A percentile compares a stretch with the other conserved stretches of the same genome.
Conservation (phyloP, 2,113 vertebrate genomes). For the Channa argus region DNA sequence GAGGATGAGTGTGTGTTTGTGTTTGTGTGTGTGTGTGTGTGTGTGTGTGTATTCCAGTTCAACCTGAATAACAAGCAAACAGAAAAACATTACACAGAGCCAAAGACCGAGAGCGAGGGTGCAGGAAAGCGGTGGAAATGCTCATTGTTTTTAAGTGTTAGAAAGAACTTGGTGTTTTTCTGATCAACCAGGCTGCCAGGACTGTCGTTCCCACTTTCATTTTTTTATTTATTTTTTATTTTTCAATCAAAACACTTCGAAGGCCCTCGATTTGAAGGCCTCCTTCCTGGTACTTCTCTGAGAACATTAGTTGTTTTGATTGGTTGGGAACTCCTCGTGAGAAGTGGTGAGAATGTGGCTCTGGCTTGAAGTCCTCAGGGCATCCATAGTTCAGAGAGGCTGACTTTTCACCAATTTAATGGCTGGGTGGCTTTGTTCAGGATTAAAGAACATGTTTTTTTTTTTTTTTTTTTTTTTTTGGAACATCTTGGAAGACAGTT, state of each 20-base stretch:
- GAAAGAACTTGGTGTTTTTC: conserved; percentile 18
- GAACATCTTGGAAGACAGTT: neutral
- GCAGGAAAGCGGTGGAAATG: conserved; percentile 18
- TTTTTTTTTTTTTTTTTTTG: neutral
- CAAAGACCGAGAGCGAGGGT: neutral
- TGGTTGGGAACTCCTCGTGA: conserved; percentile 12
- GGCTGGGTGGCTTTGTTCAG: conserved; percentile 9
- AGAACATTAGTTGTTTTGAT: conserved; percentile 17
- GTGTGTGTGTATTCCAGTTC: conserved; percentile 29
- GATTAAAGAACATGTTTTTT: neutral
- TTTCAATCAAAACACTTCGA: neutral
- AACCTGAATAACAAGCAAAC: conserved; percentile 55
- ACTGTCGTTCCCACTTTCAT: neutral
- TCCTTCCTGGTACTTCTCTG: conserved; percentile 32
- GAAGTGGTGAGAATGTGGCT: conserved; percentile 53
- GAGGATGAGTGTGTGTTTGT: conserved; percentile 2
- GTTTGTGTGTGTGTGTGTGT: conserved; percentile 5
- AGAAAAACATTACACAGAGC: conserved; percentile 5
- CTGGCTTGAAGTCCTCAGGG: conserved; percentile 37
- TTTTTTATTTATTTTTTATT: neutral
- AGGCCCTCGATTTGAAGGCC: conserved; percentile 20
- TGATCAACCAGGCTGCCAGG: neutral
- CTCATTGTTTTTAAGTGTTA: conserved; percentile 45
- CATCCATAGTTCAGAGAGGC: conserved; percentile 47
- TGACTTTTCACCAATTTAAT: conserved; percentile 16